Conservation (phyloP, 2,797 vertebrate genomes). For the Sebastes matsubarae region DNA sequence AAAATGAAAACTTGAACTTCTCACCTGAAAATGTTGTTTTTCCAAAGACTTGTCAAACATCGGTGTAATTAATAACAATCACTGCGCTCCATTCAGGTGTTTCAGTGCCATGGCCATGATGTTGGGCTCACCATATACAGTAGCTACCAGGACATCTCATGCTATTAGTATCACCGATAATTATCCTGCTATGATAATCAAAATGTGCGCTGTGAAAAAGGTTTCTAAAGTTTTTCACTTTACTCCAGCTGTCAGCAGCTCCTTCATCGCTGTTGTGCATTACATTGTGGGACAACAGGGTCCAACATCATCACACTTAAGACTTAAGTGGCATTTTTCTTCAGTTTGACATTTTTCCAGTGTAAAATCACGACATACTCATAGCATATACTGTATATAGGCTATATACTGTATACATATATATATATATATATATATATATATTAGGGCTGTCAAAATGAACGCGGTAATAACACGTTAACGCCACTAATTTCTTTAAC, state of each 20-base stretch:
- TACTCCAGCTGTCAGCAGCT: background rate
- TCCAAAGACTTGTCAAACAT: background rate
- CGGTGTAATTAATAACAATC: background rate
- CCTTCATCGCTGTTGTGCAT: background rate
- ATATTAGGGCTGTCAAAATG: too few species aligned
- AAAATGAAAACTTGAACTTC: background rate
- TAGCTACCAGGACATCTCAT: background rate
- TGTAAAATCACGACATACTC: too few species aligned
- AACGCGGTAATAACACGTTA: too few species aligned
- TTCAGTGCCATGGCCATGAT: background rate
- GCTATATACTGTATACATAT: too few species aligned
- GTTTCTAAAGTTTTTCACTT: background rate
- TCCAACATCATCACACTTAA: too few species aligned
- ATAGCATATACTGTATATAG: too few species aligned
- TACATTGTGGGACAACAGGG: background rate
- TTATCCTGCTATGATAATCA: background rate
- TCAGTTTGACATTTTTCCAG: background rate
- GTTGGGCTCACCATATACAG: background rate
- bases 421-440: too few species aligned
- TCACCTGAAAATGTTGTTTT: background rate
- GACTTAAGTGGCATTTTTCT: background rate
- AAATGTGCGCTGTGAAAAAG: background rate
- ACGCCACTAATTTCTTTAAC: too few species aligned
- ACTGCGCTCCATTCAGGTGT: too few species aligned
- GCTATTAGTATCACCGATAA: background rate